Percentiles rank a stretch among this genome's conserved stretches.
phyloP scores from a whole-genome alignment of 2,113 vertebrate species.

The Numida meleagris region DNA sequence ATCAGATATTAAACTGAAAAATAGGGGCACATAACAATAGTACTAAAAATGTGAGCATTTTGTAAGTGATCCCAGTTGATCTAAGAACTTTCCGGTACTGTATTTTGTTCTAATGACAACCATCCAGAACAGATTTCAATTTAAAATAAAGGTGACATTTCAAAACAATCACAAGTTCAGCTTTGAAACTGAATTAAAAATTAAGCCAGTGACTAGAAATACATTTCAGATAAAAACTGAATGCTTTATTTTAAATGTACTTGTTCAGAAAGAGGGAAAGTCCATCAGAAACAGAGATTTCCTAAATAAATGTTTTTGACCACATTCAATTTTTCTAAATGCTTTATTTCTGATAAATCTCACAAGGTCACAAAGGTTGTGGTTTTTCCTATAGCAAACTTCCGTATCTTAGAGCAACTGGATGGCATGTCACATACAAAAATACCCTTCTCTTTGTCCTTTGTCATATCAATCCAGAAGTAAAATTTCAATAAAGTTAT shows the following conservation, averaged over 20 bases:
- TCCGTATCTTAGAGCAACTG: not conserved
- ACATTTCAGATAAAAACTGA: not conserved
- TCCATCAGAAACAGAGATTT: not conserved
- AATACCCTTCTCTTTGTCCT: not conserved
- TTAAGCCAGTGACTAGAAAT: not conserved
- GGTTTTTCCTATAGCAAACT: not conserved
- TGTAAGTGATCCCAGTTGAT: not conserved
- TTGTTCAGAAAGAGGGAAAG: not conserved
- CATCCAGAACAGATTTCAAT: not conserved
- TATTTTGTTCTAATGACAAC: not conserved
- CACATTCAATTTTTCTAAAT: not conserved
- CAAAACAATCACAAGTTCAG: not conserved
- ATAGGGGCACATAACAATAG: not conserved
- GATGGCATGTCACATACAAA: not conserved
- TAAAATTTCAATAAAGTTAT: not conserved
- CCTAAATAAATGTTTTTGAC: not conserved
- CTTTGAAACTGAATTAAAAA: not conserved
- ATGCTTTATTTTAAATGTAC: not conserved
- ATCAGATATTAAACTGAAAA: not conserved
- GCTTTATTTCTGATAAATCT: not conserved
- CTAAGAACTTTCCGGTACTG: not conserved
- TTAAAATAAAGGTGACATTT: not conserved
- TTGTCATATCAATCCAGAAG: not conserved
- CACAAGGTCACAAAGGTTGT: not conserved
- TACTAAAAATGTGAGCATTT: not conserved